Conservation (phyloP, 2,797 vertebrate species). For the Alfaro cultratus region DNA sequence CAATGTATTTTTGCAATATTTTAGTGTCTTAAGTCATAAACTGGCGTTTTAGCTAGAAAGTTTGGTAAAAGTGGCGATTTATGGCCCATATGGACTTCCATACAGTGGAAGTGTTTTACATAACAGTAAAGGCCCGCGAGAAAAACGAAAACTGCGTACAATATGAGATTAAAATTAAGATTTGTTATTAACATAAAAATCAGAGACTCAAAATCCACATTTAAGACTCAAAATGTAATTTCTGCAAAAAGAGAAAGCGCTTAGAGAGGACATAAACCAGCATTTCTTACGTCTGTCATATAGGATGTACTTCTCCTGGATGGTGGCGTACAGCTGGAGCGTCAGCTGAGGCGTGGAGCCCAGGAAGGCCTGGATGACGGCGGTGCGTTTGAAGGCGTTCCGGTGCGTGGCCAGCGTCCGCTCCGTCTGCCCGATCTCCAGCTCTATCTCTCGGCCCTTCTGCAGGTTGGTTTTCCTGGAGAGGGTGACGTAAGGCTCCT, state of each 20-base stretch:
- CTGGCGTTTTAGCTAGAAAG: too few species aligned
- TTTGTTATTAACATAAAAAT: not conserved
- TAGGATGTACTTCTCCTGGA: constrained; percentile 87
- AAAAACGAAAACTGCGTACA: too few species aligned
- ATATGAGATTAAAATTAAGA: too few species aligned
- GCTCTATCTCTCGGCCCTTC: constrained; percentile 83
- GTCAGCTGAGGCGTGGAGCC: constrained; percentile 96
- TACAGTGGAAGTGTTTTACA: too few species aligned
- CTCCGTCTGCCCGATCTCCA: constrained; percentile 91
- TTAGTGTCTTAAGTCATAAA: too few species aligned
- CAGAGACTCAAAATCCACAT: not conserved
- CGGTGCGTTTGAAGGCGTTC: constrained; percentile 94
- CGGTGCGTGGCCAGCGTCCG: constrained; percentile 89
- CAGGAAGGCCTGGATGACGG: constrained; percentile 96
- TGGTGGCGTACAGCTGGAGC: constrained; percentile 92
- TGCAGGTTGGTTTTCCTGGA: constrained; percentile 89
- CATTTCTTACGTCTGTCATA: constrained; percentile 81
- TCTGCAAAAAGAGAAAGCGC: not conserved
- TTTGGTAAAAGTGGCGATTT: too few species aligned
- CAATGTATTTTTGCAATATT: too few species aligned
- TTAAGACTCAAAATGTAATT: not conserved
- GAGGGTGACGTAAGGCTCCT: constrained; percentile 96
- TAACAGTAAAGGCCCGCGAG: too few species aligned
- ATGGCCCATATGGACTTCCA: too few species aligned
- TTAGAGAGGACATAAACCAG: not conserved